Conservation (phyloP, 2,888 invertebrate genomes). For the Papilio demoleus region DNA sequence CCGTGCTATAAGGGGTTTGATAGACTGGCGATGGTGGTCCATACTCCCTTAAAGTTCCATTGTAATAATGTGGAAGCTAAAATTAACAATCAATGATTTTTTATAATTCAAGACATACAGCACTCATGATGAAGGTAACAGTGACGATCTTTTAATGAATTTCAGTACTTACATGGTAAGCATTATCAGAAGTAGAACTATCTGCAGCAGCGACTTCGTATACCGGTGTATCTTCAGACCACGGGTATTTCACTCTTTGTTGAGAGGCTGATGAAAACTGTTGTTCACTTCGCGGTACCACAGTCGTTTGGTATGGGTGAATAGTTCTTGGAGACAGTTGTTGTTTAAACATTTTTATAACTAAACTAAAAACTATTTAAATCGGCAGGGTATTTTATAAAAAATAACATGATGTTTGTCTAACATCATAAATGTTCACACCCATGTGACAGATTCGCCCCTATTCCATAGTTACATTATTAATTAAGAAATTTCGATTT, state of each 20-base stretch:
- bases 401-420: slow-evolving; percentile 34
- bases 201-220: slow-evolving; percentile 77
- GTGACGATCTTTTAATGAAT: too few relatives aligned
- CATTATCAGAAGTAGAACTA: slow-evolving; percentile 79
- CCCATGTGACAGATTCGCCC: slow-evolving; percentile 9
- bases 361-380: slow-evolving; percentile 34
- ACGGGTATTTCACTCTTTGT: slow-evolving; percentile 78
- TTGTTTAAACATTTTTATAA: slow-evolving; percentile 75
- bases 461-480: slow-evolving; percentile 24
- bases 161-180: slow-evolving; percentile 68
- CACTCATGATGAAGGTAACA: too few relatives aligned
- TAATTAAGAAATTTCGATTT: neutral
- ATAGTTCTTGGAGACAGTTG: slow-evolving; percentile 75
- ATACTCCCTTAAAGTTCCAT: slow-evolving; percentile 64
- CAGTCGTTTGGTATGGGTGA: slow-evolving; percentile 79
- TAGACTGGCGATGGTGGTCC: slow-evolving; percentile 78
- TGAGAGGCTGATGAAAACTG: slow-evolving; percentile 74
- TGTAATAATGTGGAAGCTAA: slow-evolving; percentile 75
- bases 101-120: too few relatives aligned
- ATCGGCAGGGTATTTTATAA: neutral
- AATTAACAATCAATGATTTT: slow-evolving; percentile 39
- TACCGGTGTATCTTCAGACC: slow-evolving; percentile 73
- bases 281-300: slow-evolving; percentile 75
- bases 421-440: slow-evolving; percentile 22
- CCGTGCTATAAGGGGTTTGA: slow-evolving; percentile 73